Conservation (phyloP, 2,888 invertebrate species). For the Tachina fera region DNA sequence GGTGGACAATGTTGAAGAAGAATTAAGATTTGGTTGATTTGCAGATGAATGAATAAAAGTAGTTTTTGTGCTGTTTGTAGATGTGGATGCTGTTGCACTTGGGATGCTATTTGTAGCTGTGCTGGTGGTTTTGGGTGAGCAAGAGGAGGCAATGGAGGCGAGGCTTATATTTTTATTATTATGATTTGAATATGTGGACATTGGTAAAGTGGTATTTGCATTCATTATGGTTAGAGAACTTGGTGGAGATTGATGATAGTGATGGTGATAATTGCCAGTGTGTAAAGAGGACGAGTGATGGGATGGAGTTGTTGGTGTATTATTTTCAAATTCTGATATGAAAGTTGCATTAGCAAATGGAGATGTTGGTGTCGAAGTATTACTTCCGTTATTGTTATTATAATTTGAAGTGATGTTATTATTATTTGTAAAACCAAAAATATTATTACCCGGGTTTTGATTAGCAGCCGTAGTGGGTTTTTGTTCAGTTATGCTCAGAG, state of each 20-base stretch:
- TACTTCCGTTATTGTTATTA: constrained; percentile 61
- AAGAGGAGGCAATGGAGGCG: constrained; percentile 40
- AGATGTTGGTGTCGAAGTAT: constrained; percentile 70
- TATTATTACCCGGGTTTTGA: constrained; percentile 72
- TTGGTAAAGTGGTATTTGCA: constrained; percentile 49
- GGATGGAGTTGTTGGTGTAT: constrained; percentile 52
- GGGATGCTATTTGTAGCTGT: constrained; percentile 48
- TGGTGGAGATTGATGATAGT: constrained; percentile 71
- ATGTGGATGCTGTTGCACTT: constrained; percentile 57
- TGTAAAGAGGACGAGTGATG: constrained; percentile 45
- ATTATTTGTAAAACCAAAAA: constrained; percentile 73
- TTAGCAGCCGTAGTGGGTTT: constrained; percentile 80
- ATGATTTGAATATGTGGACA: constrained; percentile 51
- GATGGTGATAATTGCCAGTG: constrained; percentile 54
- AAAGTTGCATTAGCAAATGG: constrained; percentile 77
- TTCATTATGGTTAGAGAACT: constrained; percentile 70
- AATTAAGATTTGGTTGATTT: constrained; percentile 75
- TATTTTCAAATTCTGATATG: constrained; percentile 77
- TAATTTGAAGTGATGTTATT: constrained; percentile 69
- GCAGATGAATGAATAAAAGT: constrained; percentile 47
- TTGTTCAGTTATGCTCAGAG: constrained; percentile 86
- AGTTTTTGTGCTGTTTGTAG: constrained; percentile 55
- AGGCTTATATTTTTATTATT: constrained; percentile 58
- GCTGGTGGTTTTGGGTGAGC: constrained; percentile 36
- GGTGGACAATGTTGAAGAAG: constrained; percentile 70